Base-by-base conservation (phyloP, 1,140 invertebrate species). In the Hesperophylax magnus region DNA sequence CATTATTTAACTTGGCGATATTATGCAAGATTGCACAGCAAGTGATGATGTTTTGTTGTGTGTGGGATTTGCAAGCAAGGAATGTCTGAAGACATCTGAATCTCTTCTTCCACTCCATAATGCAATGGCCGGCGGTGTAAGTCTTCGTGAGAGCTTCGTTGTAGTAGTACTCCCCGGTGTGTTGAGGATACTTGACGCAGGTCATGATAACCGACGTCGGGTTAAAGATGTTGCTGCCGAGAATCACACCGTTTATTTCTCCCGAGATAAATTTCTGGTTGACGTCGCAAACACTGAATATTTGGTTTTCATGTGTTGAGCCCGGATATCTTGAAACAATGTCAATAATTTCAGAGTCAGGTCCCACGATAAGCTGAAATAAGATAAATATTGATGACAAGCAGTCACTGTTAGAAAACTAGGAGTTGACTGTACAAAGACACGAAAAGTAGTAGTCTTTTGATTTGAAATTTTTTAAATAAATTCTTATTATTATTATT, bases 1-100 rank as follows among this genome's bases (percentile, higher is more conserved):
- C 82, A 31, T 81, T 81, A 63, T 83, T 83, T 18, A 79, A 69
- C 39, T 81, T 83, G 31, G 82, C 82, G 14, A 83, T 81, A 76
- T 83, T 83, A 52, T 83, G 79, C 17, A 83, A 53, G n/a, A 83
- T 83, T 2, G 82, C 82, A 52, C 82, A 83, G 53, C 79, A 83
- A 18, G 60, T 67, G 14, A 83, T 81, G 31, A 83, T 83, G 52
- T 83, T 83, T 22, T 83, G 82, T 75, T 81, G 82, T 6, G 82
- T 83, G 60, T 83, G 76, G 15, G 79, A 15, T 71, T 83, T 83
- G 34, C 82, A 83, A 39, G 82, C 82, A 8, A 83, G 71, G 24
- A 81, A 83, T 4, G 82, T 81, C 58, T 83, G 82, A 31, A 83
- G 53, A 53, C 82, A 83, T 67, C 77, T 18, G 52, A 83, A 83